phyloP scores from a whole-genome alignment of 2,113 vertebrate genomes.

The Narcine bancroftii region DNA sequence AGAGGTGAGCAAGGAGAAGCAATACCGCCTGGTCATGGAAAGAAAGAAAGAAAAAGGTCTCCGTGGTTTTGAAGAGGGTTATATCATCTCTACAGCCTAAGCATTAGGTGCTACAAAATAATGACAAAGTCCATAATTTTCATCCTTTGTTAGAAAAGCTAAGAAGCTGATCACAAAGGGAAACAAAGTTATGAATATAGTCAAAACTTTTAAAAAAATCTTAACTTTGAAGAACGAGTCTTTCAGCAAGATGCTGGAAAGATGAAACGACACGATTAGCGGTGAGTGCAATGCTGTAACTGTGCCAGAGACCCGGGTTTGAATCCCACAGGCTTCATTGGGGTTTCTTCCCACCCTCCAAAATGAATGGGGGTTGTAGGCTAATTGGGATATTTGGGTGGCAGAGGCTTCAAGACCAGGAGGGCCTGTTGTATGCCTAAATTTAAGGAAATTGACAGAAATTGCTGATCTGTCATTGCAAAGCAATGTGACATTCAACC shows the following conservation, averaged over 20 bases:
- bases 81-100: neutral
- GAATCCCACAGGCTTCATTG: too few relatives aligned
- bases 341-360: too few relatives aligned
- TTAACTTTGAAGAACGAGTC: neutral
- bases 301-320: too few relatives aligned
- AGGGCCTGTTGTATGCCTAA: too few relatives aligned
- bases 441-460: neutral
- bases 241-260: neutral
- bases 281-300: too few relatives aligned
- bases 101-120: neutral
- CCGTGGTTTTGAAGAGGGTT: neutral
- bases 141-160: neutral
- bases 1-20: neutral
- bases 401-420: too few relatives aligned
- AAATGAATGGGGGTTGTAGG: too few relatives aligned
- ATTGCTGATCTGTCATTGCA: neutral
- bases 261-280: too few relatives aligned
- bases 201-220: neutral
- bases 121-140: neutral
- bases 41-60: neutral
- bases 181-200: neutral
- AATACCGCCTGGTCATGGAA: neutral
- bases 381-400: too few relatives aligned
- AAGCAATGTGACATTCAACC: neutral
- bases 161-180: neutral